A percentile compares a stretch with the other conserved stretches of the same genome.
Conservation (phyloP, 2,888 invertebrate species). For the Heliconius sara region DNA sequence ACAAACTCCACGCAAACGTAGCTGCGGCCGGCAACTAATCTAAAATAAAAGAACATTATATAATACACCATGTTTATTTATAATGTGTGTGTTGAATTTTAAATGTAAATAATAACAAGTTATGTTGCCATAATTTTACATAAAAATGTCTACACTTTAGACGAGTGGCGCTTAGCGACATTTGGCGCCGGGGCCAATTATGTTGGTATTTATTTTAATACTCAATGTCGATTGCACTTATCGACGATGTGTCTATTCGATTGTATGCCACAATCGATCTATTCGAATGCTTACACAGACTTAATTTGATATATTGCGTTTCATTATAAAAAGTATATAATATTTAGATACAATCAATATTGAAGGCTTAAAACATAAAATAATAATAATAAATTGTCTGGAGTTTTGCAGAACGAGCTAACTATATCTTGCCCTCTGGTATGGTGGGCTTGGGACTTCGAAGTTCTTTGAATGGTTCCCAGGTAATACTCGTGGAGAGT, state of each 20-base stretch:
- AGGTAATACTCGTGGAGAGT: too few relatives aligned
- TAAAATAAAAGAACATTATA: neutral
- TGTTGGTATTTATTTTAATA: constrained; percentile 38
- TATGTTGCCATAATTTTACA: constrained; percentile 12
- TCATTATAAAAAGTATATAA: neutral
- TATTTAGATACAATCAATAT: neutral
- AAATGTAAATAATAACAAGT: neutral
- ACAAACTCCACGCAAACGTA: neutral
- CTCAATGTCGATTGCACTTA: constrained; percentile 29
- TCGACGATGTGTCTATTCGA: constrained; percentile 14
- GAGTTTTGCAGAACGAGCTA: too few relatives aligned
- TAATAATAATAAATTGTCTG: too few relatives aligned
- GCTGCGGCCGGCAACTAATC: neutral
- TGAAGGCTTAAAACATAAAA: too few relatives aligned
- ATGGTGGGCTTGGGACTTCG: too few relatives aligned
- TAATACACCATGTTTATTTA: constrained; percentile 1
- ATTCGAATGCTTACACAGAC: constrained; percentile 13
- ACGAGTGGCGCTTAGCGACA: constrained; percentile 33
- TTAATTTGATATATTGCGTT: constrained; percentile 11
- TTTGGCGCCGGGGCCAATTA: constrained; percentile 39
- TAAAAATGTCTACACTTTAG: constrained; percentile 22
- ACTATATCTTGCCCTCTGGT: too few relatives aligned
- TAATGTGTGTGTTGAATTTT: neutral
- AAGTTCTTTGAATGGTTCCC: too few relatives aligned
- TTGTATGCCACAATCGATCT: constrained; percentile 24